Percentiles rank a stretch among this genome's conserved stretches.
These are phyloP conservation scores for Aurelia aurita DNA, from an alignment of 30 jellyfish, hydroid and myxozoan genomes.

Conservation along the genomic window DNA sequence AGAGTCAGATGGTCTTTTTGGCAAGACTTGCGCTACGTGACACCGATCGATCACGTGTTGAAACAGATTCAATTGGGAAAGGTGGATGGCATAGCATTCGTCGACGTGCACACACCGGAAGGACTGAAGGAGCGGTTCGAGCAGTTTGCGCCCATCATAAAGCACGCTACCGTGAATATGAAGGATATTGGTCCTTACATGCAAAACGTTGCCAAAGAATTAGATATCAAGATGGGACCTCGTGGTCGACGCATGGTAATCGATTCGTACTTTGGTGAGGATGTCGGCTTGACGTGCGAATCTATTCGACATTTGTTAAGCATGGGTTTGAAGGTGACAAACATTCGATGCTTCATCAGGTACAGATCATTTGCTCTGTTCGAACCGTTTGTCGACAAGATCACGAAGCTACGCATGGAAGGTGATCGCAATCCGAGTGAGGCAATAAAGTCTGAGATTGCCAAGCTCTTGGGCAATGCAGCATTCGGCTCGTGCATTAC, in stretches of 20 bases:
- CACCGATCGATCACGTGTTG: background rate
- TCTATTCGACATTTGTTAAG: background rate
- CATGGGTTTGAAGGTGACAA: background rate
- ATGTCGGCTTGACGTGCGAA: slow-evolving; percentile 4
- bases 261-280: slow-evolving; percentile 16
- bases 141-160: slow-evolving; percentile 43
- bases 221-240: background rate
- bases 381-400: background rate
- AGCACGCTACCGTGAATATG: slow-evolving; percentile 12
- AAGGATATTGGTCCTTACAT: slow-evolving; percentile 34
- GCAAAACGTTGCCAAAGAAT: background rate
- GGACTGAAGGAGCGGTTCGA: background rate
- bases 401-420: background rate
- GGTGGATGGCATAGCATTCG: background rate
- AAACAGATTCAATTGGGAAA: background rate
- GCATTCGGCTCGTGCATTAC: background rate
- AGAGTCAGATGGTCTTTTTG: too few species aligned
- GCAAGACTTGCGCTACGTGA: background rate
- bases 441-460: background rate
- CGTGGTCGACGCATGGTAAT: slow-evolving; percentile 14
- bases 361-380: background rate
- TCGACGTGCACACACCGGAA: slow-evolving; percentile 4
- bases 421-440: background rate
- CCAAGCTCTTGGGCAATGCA: background rate
- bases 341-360: background rate